Conservation (phyloP, 2,113 vertebrate species). For the Lonchura striata region DNA sequence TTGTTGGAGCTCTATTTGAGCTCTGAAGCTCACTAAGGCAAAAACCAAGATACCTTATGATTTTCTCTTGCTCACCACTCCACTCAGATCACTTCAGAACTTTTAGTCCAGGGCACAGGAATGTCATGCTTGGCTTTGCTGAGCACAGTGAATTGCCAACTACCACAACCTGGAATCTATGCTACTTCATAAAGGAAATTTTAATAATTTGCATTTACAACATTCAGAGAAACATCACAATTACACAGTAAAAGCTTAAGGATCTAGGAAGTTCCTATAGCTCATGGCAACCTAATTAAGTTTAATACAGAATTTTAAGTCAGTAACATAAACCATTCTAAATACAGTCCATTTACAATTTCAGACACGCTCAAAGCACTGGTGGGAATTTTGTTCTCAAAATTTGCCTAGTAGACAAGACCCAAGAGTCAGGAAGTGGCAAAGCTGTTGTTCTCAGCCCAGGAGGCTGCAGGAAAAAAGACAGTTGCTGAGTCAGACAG, state of each 20-base stretch:
- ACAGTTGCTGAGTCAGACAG: slow-evolving; percentile 39
- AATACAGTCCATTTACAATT: not conserved
- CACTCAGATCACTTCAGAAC: not conserved
- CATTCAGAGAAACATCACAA: not conserved
- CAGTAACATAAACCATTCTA: not conserved
- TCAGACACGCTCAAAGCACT: not conserved
- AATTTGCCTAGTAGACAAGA: slow-evolving; percentile 17
- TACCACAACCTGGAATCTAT: not conserved
- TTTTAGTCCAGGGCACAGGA: not conserved
- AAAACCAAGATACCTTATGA: not conserved
- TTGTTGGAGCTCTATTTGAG: not conserved
- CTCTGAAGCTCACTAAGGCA: not conserved
- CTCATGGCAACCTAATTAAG: not conserved
- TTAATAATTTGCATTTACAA: not conserved
- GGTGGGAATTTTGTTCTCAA: not conserved
- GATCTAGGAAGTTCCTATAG: not conserved
- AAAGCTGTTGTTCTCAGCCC: slow-evolving; percentile 1
- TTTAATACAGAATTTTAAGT: not conserved
- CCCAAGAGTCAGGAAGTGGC: slow-evolving; percentile 28
- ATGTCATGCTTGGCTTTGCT: not conserved
- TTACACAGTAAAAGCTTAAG: not conserved
- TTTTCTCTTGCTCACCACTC: not conserved
- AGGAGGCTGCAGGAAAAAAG: not conserved
- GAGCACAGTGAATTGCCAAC: not conserved
- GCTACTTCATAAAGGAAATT: not conserved